A percentile compares a stretch with the other conserved stretches of the same genome.
These are phyloP conservation scores for Morone saxatilis DNA, from an alignment of 2,113 vertebrate species.

Conservation along the genomic window DNA sequence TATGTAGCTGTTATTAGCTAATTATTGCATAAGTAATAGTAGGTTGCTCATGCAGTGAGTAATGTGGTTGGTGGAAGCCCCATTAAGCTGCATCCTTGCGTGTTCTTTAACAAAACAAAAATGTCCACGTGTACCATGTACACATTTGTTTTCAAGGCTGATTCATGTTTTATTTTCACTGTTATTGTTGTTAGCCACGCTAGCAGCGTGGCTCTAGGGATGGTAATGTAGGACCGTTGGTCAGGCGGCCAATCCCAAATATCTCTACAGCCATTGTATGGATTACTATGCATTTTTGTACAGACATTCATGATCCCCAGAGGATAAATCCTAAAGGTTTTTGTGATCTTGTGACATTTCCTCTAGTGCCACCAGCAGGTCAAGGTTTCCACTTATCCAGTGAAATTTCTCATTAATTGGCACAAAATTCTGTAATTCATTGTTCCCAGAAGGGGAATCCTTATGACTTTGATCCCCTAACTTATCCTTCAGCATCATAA, in stretches of 20 bases:
- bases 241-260: neutral
- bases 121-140: slow-evolving; percentile 18
- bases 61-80: slow-evolving; percentile 43
- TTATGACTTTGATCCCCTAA: neutral
- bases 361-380: neutral
- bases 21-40: slow-evolving; percentile 53
- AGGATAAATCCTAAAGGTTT: neutral
- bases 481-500: neutral
- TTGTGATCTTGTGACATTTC: neutral
- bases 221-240: neutral
- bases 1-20: slow-evolving; percentile 23
- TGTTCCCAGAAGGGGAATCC: neutral
- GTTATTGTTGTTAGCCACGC: neutral
- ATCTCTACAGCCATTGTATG: neutral
- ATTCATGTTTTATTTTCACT: slow-evolving; percentile 8
- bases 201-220: neutral
- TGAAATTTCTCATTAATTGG: neutral
- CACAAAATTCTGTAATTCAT: neutral
- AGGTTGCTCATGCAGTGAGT: slow-evolving; percentile 56
- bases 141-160: slow-evolving; percentile 40
- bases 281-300: too few relatives aligned
- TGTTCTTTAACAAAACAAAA: slow-evolving; percentile 56
- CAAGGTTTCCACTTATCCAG: neutral
- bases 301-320: neutral
- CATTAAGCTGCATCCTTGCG: slow-evolving; percentile 49